Conservation (phyloP, 2,888 invertebrate genomes). For the Diarsia dahlii region DNA sequence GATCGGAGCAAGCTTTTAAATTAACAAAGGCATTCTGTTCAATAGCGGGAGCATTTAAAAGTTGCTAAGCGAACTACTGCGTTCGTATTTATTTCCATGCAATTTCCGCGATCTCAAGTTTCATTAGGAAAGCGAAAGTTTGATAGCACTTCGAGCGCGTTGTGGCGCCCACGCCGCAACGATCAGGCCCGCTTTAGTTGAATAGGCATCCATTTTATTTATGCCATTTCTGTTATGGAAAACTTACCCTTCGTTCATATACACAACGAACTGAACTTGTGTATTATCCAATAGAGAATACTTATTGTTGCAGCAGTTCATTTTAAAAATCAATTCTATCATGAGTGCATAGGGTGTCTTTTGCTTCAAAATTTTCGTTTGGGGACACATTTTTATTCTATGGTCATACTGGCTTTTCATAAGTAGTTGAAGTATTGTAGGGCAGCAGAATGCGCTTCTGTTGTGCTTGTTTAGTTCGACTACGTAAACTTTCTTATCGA, state of each 20-base stretch:
- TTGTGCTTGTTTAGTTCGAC: slow-evolving; percentile 54
- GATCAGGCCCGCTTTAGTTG: slow-evolving; percentile 67
- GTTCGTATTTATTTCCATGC: slow-evolving; percentile 84
- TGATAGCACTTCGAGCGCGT: slow-evolving; percentile 72
- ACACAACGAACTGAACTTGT: slow-evolving; percentile 45
- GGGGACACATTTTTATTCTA: slow-evolving; percentile 63
- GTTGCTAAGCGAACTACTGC: slow-evolving; percentile 81
- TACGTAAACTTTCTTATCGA: slow-evolving; percentile 46
- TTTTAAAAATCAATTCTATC: slow-evolving; percentile 32
- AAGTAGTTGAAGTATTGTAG: slow-evolving; percentile 59
- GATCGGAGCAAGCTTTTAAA: slow-evolving; percentile 80
- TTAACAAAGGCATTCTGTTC: slow-evolving; percentile 84
- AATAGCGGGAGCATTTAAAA: slow-evolving; percentile 81
- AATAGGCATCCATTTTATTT: slow-evolving; percentile 71
- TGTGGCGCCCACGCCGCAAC: slow-evolving; percentile 67
- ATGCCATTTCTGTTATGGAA: slow-evolving; percentile 69
- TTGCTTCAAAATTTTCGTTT: slow-evolving; percentile 7
- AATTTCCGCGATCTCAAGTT: slow-evolving; percentile 83
- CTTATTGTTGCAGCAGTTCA: slow-evolving; percentile 13
- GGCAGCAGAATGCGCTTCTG: slow-evolving; percentile 56
- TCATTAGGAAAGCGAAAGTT: slow-evolving; percentile 84
- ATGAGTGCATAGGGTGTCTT: slow-evolving; percentile 15
- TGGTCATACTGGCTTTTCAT: slow-evolving; percentile 63
- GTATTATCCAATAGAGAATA: slow-evolving; percentile 48
- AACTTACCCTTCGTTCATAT: slow-evolving; percentile 60